Evolutionary conservation across 2,113 vertebrate species (phyloP), one percentile per base, ranked within the genome.

Genomic region (Andinoacara biseriatus): DNA sequence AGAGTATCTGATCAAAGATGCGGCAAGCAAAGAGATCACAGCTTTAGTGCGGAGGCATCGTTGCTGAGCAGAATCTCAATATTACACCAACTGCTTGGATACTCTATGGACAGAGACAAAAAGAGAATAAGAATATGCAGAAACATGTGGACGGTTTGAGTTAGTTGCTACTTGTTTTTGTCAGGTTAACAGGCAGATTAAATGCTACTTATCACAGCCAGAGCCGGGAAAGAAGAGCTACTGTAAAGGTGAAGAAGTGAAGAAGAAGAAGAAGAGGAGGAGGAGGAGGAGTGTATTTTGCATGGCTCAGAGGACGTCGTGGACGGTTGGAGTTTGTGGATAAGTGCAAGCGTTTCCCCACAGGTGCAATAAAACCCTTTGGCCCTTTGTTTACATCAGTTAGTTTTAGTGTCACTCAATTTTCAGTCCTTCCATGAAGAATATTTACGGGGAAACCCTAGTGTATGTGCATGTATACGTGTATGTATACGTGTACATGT

Each of bases 161-260:
- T 82, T 46, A 76, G 84, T 31, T 88, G 90, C 91, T 92, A 90
- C 92, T 77, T 60, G 18, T 85, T 82, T 58, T 77, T 69, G 69
- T 78, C 74, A 67, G 56, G 33, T 80, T 87, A 72, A 84, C 78
- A 86, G 83, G 78, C 49, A 89, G 82, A 83, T 67, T 91, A 79
- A 87, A 92, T 92, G 91, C 91, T 94, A 91, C 90, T 76, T 86
- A 84, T 91, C 85, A 90, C 90, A 92, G 87, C 86, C 24, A 80
- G 61, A 60, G 84, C 69, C 10, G 40, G 38, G 59, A 87, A 67
- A 80, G 60, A 67, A 76, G 85, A 89, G 87, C 85, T 83, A 57
- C 31, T 57, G 18, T 83, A 62, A 18, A 49, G 75, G 14, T 24
- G 26, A 26, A 59, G 43, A 24, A 57, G 14, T 31, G 29, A 77